Evolutionary conservation across 2,888 invertebrate species (phyloP).

Genomic region (Chrysolina americana): DNA sequence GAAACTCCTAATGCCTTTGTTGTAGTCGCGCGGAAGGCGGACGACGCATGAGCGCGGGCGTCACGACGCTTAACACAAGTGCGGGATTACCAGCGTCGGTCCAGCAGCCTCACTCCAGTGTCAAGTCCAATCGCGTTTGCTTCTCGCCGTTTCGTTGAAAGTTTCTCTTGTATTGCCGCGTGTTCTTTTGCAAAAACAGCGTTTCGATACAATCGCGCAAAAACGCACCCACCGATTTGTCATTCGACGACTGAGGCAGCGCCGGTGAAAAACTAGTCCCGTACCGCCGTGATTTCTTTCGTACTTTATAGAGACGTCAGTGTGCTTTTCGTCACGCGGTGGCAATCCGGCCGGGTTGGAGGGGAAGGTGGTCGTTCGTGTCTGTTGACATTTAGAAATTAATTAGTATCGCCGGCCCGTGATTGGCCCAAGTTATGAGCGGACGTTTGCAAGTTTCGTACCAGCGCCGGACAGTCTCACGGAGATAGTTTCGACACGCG

Average conservation of each 20-base stretch:
- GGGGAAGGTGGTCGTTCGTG: slow-evolving; percentile 58
- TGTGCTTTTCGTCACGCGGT: slow-evolving; percentile 43
- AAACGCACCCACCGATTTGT: slow-evolving; percentile 57
- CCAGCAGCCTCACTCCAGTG: slow-evolving; percentile 68
- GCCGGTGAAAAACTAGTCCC: slow-evolving; percentile 62
- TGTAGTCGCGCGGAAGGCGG: slow-evolving; percentile 63
- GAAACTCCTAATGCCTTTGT: slow-evolving; percentile 68
- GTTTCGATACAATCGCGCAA: slow-evolving; percentile 42
- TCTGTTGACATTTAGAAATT: slow-evolving; percentile 62
- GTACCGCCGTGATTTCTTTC: slow-evolving; percentile 44
- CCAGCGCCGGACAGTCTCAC: slow-evolving; percentile 61
- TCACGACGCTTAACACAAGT: slow-evolving; percentile 71
- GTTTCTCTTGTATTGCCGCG: slow-evolving; percentile 51
- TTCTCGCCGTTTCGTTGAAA: slow-evolving; percentile 55
- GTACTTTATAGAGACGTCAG: slow-evolving; percentile 63
- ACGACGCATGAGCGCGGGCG: slow-evolving; percentile 70
- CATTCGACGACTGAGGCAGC: slow-evolving; percentile 59
- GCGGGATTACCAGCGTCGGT: slow-evolving; percentile 69
- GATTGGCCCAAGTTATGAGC: slow-evolving; percentile 61
- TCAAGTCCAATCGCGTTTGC: slow-evolving; percentile 65
- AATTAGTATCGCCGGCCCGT: slow-evolving; percentile 53
- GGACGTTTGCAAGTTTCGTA: slow-evolving; percentile 56
- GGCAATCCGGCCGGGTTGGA: slow-evolving; percentile 56
- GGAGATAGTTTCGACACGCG: slow-evolving; percentile 61
- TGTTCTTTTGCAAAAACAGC: slow-evolving; percentile 40